Conservation (phyloP, 2,888 invertebrate species). For the Amblyjoppa fuscipennis region DNA sequence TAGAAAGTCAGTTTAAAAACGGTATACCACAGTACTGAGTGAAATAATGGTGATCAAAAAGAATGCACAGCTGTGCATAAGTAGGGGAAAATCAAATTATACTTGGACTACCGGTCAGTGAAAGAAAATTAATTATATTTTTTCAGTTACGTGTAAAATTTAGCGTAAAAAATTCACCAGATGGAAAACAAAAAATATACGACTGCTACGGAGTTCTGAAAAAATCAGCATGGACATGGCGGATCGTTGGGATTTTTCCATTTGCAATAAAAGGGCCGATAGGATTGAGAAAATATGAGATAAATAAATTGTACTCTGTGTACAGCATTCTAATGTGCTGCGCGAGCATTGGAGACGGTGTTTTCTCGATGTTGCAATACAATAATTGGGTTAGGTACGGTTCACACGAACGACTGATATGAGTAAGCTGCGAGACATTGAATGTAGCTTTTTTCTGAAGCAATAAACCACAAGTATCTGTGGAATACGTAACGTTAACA, state of each 20-base stretch:
- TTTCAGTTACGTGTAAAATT: not conserved
- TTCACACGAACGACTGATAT: not conserved
- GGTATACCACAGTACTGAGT: not conserved
- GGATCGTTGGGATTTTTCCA: slow-evolving; percentile 52
- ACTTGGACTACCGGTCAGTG: slow-evolving; percentile 12
- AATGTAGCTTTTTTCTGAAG: not conserved
- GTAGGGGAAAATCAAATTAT: not conserved
- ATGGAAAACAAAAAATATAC: no score
- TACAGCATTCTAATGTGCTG: slow-evolving; percentile 21
- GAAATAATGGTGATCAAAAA: not conserved
- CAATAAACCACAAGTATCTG: not conserved
- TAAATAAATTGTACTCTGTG: slow-evolving; percentile 33
- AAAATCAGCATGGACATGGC: slow-evolving; percentile 55
- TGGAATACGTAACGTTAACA: not conserved
- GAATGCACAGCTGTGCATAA: not conserved
- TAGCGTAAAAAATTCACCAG: not conserved
- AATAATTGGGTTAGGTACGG: not conserved
- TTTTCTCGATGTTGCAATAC: not conserved
- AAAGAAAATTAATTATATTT: no score
- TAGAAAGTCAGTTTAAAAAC: not conserved
- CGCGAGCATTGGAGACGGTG: not conserved
- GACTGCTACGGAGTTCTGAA: slow-evolving; percentile 50
- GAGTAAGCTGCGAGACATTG: not conserved
- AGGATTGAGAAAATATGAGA: slow-evolving; percentile 42
- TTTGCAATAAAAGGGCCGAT: slow-evolving; percentile 1